Evolutionary conservation across 2,113 vertebrate genomes (phyloP).

Genomic region (Arizona elegans): DNA sequence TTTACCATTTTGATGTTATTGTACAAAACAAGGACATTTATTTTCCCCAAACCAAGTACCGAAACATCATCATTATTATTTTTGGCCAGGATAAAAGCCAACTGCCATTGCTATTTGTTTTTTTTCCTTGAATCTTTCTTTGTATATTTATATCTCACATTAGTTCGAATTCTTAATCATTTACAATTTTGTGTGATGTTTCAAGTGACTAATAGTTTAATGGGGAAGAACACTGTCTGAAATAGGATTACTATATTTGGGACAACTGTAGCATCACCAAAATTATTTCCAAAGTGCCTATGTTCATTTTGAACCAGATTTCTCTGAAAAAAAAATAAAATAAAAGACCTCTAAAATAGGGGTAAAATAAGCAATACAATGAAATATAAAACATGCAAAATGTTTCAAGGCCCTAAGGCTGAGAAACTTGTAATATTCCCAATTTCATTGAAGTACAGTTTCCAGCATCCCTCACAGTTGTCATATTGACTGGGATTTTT

Average conservation of each 20-base stretch:
- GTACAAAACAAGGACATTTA: neutral
- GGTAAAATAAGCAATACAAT: neutral
- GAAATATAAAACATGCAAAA: neutral
- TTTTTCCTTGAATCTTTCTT: neutral
- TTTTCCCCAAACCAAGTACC: neutral
- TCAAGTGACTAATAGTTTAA: neutral
- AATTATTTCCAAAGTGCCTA: neutral
- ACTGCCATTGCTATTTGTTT: neutral
- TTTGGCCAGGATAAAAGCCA: neutral
- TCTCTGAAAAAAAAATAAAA: neutral
- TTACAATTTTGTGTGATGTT: neutral
- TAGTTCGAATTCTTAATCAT: neutral
- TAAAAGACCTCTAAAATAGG: neutral
- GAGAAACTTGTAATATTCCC: neutral
- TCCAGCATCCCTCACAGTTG: neutral
- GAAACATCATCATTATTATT: neutral
- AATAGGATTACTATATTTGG: neutral
- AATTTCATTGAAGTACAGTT: neutral
- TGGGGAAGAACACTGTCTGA: neutral
- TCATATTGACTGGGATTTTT: neutral
- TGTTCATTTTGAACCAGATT: neutral
- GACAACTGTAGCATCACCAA: neutral
- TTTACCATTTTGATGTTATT: neutral
- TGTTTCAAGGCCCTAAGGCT: neutral
- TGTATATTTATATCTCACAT: neutral